phyloP scores from a whole-genome alignment of 2,888 invertebrate species.

The Tipula helvola region DNA sequence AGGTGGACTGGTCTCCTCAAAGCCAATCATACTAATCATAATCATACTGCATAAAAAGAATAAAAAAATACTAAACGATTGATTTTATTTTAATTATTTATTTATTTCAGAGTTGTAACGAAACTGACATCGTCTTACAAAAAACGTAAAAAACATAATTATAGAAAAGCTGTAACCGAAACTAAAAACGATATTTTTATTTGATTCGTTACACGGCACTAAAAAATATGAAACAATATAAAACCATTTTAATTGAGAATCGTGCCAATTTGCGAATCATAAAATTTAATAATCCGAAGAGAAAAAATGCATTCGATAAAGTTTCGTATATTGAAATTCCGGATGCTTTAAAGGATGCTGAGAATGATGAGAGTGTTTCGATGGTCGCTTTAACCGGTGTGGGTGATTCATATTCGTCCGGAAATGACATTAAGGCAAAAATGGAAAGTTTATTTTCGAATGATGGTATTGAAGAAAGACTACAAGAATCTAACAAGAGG shows the following conservation, averaged over 20 bases:
- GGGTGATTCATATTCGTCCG: conserved; percentile 74
- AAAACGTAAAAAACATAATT: too few species aligned
- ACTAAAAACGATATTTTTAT: too few species aligned
- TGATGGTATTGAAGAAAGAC: neutral
- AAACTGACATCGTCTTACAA: too few species aligned
- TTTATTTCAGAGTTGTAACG: too few species aligned
- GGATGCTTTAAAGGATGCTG: conserved; percentile 53
- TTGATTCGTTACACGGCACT: too few species aligned
- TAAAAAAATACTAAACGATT: too few species aligned
- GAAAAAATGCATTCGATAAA: conserved; percentile 63
- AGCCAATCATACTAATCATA: too few species aligned
- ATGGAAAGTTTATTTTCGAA: conserved; percentile 18
- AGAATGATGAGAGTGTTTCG: conserved; percentile 47
- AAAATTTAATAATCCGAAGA: conserved; percentile 60
- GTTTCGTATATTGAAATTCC: conserved; percentile 55
- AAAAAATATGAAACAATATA: neutral
- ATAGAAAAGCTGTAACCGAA: too few species aligned
- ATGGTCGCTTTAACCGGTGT: conserved; percentile 67
- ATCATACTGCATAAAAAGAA: too few species aligned
- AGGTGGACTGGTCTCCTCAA: too few species aligned
- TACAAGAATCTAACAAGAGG: conserved; percentile 19
- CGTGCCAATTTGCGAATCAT: conserved; percentile 44
- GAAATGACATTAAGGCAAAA: conserved; percentile 52
- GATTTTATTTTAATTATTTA: too few species aligned
- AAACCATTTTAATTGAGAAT: conserved; percentile 23